Conservation (phyloP, 2,113 vertebrate species). For the Pao palembangensis region DNA sequence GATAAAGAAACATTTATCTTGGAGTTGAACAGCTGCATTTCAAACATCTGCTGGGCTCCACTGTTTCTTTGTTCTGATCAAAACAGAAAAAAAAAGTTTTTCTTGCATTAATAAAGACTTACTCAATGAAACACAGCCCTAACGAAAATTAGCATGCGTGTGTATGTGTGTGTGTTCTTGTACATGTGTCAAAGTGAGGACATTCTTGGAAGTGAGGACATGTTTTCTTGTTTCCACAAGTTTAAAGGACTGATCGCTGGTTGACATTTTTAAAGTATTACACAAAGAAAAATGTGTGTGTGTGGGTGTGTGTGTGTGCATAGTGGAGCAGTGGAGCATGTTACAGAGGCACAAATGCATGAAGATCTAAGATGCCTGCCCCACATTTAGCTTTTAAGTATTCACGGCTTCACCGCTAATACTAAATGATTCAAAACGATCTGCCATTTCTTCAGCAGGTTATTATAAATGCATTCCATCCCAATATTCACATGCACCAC, state of each 20-base stretch:
- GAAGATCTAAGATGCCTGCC: constrained; percentile 48
- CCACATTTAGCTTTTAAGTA: constrained; percentile 60
- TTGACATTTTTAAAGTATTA: no score
- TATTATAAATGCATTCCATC: constrained; percentile 46
- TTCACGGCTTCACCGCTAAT: constrained; percentile 36
- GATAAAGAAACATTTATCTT: no score
- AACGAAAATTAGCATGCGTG: not conserved
- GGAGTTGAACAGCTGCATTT: no score
- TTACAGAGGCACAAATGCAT: constrained; percentile 59
- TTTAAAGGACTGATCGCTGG: no score
- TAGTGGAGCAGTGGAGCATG: constrained; percentile 59
- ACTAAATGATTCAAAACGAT: constrained; percentile 69
- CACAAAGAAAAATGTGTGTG: not conserved
- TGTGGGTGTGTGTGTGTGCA: not conserved
- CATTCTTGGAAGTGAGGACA: no score
- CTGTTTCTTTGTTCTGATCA: no score
- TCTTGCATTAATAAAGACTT: no score
- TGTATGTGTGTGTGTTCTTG: constrained; percentile 5
- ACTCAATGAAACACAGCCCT: no score
- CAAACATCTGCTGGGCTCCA: no score
- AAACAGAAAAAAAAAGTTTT: no score
- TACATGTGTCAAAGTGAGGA: not conserved
- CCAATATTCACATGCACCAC: not conserved
- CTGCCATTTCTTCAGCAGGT: constrained; percentile 36
- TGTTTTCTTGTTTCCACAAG: no score